Base-by-base conservation (phyloP, 2,797 vertebrate genomes). In the Pipistrellus pipistrellus region DNA sequence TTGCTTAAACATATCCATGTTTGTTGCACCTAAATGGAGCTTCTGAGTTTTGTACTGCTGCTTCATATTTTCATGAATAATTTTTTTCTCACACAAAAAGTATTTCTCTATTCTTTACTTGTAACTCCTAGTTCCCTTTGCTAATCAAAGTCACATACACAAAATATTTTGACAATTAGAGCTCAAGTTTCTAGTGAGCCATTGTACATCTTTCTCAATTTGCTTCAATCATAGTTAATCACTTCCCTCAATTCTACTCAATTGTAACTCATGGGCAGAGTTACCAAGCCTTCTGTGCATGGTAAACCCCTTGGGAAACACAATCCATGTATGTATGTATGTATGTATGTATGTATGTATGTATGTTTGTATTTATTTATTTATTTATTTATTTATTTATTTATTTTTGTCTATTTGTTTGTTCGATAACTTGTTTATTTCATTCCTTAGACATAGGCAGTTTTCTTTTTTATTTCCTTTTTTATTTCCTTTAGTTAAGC, bases 91-190 rank as follows among this genome's bases (percentile, higher is more conserved):
- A 62, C 27, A 30, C 27, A 30, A 76, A 89, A 90, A 32, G 3
- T 76, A 23, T 35, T 57, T 8, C n/a, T 90, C 84, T 69, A 72
- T 53, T 78, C 17, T 44, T 94, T 25, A 85, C 0, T 3, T 71
- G 0, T 71, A 68, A 38, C 1, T 48, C 8, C 62, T 83, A 2
- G n/a, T 1, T 59, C 14, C 6, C 9, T 35, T 76, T 84, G 15
- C 27, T 25, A 87, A 21, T 55, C 14, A 64, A 82, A 71, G 6
- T 64, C 44, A 55, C 59, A 2, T 4, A 32, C 88, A 27, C 1
- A 84, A 86, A 85, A 35, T 35, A 14, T 57, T 84, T 91, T 91
- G n/a, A 66, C 8, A 93, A 69, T 48, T 76, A 32, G 55, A 51
- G 32, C 25, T 82, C 30, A 83, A 12, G 68, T 77, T 92, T 32